Percentiles rank a stretch among this genome's conserved stretches.
phyloP scores from a whole-genome alignment of 2,113 vertebrate genomes.

The Elaphurus davidianus region DNA sequence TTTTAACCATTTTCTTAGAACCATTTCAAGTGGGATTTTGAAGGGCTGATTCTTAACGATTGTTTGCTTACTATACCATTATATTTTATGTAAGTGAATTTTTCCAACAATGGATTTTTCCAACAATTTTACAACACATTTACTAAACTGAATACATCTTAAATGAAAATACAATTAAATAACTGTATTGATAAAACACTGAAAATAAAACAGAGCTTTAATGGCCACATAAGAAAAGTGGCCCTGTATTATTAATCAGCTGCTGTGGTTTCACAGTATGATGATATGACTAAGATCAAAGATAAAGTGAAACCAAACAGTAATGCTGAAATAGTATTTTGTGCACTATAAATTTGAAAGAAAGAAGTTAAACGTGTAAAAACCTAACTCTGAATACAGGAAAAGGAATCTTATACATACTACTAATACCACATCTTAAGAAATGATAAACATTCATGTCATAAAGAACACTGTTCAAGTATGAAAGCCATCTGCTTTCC shows the following conservation, averaged over 20 bases:
- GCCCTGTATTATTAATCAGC: neutral
- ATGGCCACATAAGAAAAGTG: neutral
- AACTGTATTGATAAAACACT: neutral
- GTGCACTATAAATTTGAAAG: neutral
- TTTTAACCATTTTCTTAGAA: conserved; percentile 48
- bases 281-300: neutral
- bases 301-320: neutral
- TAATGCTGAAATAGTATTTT: neutral
- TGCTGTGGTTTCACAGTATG: neutral
- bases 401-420: neutral
- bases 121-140: neutral
- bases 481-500: neutral
- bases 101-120: neutral
- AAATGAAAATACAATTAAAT: neutral
- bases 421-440: neutral
- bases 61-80: neutral
- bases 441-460: neutral
- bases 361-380: neutral
- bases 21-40: neutral
- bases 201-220: neutral
- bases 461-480: neutral
- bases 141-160: neutral
- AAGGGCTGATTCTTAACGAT: conserved; percentile 34
- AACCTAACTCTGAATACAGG: neutral
- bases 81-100: neutral